These are phyloP conservation scores for Polypedilum vanderplanki DNA, from an alignment of 1,140 invertebrate species.

Conservation along the genomic window DNA sequence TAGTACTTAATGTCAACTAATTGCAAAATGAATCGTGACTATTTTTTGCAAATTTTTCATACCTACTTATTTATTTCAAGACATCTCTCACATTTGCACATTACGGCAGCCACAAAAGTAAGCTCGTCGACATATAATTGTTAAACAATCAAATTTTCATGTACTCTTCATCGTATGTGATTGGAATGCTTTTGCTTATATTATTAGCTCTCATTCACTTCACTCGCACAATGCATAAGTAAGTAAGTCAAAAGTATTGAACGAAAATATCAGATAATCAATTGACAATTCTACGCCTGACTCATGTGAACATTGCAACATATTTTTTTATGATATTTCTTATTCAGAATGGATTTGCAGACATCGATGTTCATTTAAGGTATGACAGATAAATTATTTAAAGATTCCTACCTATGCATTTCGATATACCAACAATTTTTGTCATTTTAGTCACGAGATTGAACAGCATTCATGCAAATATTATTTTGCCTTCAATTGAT, in stretches of 20 bases:
- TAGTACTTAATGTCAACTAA: conserved; percentile 19
- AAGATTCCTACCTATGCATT: background rate
- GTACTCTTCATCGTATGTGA: conserved; percentile 4
- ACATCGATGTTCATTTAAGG: background rate
- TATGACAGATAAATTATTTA: conserved; percentile 1
- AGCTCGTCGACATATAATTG: background rate
- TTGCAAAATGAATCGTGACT: conserved; percentile 10
- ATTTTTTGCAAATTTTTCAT: conserved; percentile 9
- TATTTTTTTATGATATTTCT: background rate
- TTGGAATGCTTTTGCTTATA: background rate
- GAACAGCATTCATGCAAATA: background rate
- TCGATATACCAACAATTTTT: background rate
- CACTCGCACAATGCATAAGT: no score
- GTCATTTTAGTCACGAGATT: background rate
- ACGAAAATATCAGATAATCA: no score
- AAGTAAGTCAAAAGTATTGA: no score
- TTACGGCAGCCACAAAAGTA: background rate
- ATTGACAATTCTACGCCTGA: background rate
- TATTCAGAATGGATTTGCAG: no score
- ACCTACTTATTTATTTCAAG: background rate
- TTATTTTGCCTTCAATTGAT: background rate
- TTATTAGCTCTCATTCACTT: no score
- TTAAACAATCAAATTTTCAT: conserved; percentile 20
- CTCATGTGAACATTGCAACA: background rate
- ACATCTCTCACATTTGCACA: background rate